phyloP scores from a whole-genome alignment of 2,888 invertebrate species.

The Dryocosmus kuriphilus region DNA sequence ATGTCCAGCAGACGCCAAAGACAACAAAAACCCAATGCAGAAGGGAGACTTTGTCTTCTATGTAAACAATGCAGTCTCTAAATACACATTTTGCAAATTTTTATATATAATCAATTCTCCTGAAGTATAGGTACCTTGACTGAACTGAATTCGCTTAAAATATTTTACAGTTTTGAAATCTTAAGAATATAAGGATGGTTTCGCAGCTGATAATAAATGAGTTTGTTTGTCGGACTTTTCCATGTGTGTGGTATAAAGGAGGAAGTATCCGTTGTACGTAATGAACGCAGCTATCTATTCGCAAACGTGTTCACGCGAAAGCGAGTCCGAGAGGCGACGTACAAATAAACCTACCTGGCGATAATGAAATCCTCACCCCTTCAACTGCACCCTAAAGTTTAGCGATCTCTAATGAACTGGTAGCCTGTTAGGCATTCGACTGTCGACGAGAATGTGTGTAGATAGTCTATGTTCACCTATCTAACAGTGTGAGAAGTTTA shows the following conservation, averaged over 20 bases:
- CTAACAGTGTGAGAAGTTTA: constrained; percentile 19
- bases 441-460: constrained; percentile 20
- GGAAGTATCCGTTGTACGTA: neutral
- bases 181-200: too few species aligned
- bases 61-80: too few species aligned
- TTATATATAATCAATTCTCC: too few species aligned
- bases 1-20: too few species aligned
- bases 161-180: too few species aligned
- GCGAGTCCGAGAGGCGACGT: constrained; percentile 28
- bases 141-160: too few species aligned
- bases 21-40: too few species aligned
- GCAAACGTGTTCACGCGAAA: constrained; percentile 1
- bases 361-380: constrained; percentile 66
- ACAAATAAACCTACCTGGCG: constrained; percentile 49
- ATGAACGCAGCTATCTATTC: constrained; percentile 15
- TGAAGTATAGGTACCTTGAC: too few species aligned
- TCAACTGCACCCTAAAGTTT: constrained; percentile 65
- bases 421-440: constrained; percentile 61
- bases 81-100: too few species aligned
- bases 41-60: too few species aligned
- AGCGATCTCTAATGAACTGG: constrained; percentile 71
- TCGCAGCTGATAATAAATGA: too few species aligned
- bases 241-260: neutral
- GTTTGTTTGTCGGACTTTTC: too few species aligned
- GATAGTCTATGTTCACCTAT: constrained; percentile 5